These are phyloP conservation scores for Ptiloglossa arizonensis DNA, from an alignment of 1,140 invertebrate species.

Conservation along the genomic window DNA sequence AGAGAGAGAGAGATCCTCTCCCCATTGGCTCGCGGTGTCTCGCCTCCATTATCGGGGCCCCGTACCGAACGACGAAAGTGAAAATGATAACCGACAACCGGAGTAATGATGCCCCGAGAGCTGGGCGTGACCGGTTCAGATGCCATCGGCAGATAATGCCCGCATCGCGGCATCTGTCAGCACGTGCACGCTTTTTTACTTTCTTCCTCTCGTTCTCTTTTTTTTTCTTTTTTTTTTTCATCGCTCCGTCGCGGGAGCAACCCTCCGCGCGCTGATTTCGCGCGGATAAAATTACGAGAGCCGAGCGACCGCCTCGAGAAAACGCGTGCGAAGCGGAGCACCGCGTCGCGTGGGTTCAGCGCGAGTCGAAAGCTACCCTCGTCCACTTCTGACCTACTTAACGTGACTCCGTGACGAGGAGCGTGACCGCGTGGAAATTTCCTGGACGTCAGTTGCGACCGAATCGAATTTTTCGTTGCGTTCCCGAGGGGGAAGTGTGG, in stretches of 20 bases:
- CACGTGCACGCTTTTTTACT: too few species aligned
- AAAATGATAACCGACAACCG: conserved; percentile 71
- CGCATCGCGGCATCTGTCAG: conserved; percentile 65
- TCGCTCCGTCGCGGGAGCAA: conserved; percentile 48
- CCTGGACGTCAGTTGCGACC: too few species aligned
- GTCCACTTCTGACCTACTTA: too few species aligned
- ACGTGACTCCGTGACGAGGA: too few species aligned
- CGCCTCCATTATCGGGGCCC: conserved; percentile 57
- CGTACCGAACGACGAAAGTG: conserved; percentile 55
- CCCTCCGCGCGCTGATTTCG: conserved; percentile 44
- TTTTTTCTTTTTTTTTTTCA: too few species aligned
- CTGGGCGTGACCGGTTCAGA: conserved; percentile 60
- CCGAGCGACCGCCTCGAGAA: too few species aligned
- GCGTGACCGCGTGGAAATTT: too few species aligned
- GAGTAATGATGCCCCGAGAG: conserved; percentile 71
- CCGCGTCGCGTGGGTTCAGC: background rate
- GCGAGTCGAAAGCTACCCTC: background rate
- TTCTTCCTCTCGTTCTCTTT: too few species aligned
- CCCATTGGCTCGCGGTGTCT: conserved; percentile 21
- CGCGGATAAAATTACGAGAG: conserved; percentile 52
- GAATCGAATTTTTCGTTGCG: too few species aligned
- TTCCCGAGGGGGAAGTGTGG: too few species aligned
- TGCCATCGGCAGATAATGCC: conserved; percentile 58
- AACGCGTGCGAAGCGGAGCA: conserved; percentile 16
- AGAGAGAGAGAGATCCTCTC: too few species aligned